phyloP scores from a whole-genome alignment of 2,888 invertebrate species.

The Baronia brevicornis region DNA sequence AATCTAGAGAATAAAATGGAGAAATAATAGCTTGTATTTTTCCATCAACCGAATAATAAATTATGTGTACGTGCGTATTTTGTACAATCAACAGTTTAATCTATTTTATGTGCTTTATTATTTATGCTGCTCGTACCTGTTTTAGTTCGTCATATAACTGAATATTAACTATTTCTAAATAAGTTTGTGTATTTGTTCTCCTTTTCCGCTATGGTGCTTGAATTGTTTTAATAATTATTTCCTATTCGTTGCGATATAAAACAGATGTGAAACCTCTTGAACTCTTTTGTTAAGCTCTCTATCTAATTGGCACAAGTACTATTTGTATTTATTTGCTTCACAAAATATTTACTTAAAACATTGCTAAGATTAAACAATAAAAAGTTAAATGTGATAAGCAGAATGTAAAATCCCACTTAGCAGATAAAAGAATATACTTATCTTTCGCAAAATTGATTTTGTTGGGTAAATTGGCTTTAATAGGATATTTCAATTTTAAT shows the following conservation, averaged over 20 bases:
- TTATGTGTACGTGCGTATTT: slow-evolving; percentile 11
- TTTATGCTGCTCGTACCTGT: slow-evolving; percentile 9
- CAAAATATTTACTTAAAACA: slow-evolving; percentile 1
- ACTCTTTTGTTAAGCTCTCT: neutral
- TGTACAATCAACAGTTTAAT: slow-evolving; percentile 9
- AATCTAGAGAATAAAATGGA: slow-evolving; percentile 6
- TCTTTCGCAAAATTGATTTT: no score
- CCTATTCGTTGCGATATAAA: slow-evolving; percentile 1
- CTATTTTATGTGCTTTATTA: slow-evolving; percentile 10
- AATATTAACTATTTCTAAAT: slow-evolving; percentile 10
- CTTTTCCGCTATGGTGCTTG: slow-evolving; percentile 19
- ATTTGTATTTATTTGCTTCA: slow-evolving; percentile 1
- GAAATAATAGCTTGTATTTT: slow-evolving; percentile 12
- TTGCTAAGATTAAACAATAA: slow-evolving; percentile 2
- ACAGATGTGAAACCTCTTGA: no score
- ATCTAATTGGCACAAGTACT: slow-evolving; percentile 1
- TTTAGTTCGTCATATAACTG: slow-evolving; percentile 10
- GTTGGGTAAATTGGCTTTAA: no score
- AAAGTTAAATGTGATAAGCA: slow-evolving; percentile 4
- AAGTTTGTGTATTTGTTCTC: slow-evolving; percentile 1
- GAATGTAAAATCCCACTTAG: neutral
- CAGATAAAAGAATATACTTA: neutral
- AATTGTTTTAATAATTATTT: slow-evolving; percentile 15
- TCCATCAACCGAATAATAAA: slow-evolving; percentile 14
- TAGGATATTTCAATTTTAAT: no score